These are phyloP conservation scores for Aurelia aurita DNA, from an alignment of 30 jellyfish, hydroid and myxozoan species.

Conservation along the genomic window DNA sequence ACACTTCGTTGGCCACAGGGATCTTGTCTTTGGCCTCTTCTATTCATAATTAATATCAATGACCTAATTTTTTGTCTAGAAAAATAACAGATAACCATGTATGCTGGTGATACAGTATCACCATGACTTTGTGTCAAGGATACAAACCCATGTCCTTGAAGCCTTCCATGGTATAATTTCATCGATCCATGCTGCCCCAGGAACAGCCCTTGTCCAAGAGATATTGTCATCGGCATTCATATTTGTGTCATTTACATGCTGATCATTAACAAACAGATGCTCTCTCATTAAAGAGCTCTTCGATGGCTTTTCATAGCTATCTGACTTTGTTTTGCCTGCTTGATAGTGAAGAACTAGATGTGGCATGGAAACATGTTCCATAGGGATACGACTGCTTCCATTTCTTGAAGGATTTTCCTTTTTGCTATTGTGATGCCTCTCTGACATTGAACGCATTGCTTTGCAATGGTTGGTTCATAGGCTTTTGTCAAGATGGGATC, in stretches of 20 bases:
- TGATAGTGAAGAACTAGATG: conserved; percentile 14
- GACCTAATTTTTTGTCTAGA: too few species aligned
- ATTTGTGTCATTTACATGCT: conserved; percentile 20
- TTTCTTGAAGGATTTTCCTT: background rate
- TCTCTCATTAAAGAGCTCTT: conserved; percentile 35
- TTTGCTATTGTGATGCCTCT: conserved; percentile 6
- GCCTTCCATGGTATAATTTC: conserved; percentile 14
- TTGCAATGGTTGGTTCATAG: conserved; percentile 45
- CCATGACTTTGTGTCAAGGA: conserved; percentile 28
- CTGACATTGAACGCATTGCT: conserved; percentile 46
- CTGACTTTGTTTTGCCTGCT: conserved; percentile 27
- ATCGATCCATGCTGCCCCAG: conserved; percentile 66
- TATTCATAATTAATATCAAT: too few species aligned
- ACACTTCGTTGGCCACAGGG: too few species aligned
- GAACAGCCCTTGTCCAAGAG: conserved; percentile 50
- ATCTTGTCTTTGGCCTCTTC: too few species aligned
- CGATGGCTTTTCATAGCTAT: conserved; percentile 48
- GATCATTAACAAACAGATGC: conserved; percentile 45
- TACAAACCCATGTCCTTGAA: conserved; percentile 48
- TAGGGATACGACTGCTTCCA: background rate
- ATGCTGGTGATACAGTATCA: conserved; percentile 38
- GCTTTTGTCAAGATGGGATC: conserved; percentile 43
- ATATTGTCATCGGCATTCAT: conserved; percentile 18
- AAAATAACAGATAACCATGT: too few species aligned
- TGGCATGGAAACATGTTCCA: conserved; percentile 28